Evolutionary conservation across 2,797 vertebrate genomes (phyloP).

Genomic region (Parauchenoglanis ngamensis): DNA sequence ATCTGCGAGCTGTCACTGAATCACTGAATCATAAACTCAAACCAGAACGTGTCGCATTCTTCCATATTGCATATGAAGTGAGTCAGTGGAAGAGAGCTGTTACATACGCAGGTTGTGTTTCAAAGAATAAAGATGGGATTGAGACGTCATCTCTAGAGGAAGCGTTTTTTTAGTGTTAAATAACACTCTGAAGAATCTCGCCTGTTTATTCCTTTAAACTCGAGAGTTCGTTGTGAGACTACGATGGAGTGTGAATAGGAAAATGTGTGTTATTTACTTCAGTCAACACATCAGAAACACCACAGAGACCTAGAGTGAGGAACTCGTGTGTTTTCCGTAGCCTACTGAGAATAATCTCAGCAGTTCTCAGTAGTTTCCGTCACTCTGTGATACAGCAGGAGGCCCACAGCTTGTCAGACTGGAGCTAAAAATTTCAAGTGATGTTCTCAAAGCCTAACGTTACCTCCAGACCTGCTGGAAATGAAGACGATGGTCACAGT

Average conservation of each 20-base stretch:
- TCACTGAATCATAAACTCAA: constrained; percentile 46
- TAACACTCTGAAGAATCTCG: neutral
- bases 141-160: constrained; percentile 26
- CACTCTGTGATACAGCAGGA: constrained; percentile 28
- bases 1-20: constrained; percentile 49
- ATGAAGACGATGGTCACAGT: neutral
- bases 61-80: constrained; percentile 16
- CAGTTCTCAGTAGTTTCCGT: constrained; percentile 33
- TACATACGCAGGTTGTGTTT: neutral
- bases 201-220: constrained; percentile 38
- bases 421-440: neutral
- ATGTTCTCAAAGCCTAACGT: neutral
- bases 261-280: constrained; percentile 19
- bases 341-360: constrained; percentile 18
- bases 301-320: neutral
- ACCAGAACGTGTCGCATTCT: constrained; percentile 27
- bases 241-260: constrained; percentile 1
- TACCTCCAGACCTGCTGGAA: neutral
- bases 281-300: constrained; percentile 30
- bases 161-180: constrained; percentile 19
- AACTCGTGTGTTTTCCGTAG: constrained; percentile 8
- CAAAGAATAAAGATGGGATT: constrained; percentile 25
- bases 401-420: constrained; percentile 10
- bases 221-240: constrained; percentile 6
- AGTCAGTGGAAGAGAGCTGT: neutral